A percentile compares a stretch with the other conserved stretches of the same genome.
Conservation (phyloP, 2,888 invertebrate species). For the Zaprionus obscuricornis region DNA sequence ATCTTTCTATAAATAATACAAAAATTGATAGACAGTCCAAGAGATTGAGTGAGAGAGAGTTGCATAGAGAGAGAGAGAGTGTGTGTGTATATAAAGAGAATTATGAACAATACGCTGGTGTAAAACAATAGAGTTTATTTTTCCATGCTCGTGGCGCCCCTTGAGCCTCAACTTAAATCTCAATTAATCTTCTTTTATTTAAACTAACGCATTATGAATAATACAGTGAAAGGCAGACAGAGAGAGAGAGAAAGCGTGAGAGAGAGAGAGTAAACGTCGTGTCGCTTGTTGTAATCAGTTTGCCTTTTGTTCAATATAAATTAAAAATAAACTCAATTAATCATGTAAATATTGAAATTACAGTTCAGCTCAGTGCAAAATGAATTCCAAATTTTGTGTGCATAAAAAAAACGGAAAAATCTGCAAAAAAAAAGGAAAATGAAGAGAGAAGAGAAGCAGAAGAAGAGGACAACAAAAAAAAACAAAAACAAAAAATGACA, state of each 20-base stretch:
- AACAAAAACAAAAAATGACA: not conserved
- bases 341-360: conserved; percentile 68
- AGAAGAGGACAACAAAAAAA: not conserved
- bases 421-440: conserved; percentile 19
- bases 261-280: too few species aligned
- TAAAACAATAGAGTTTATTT: conserved; percentile 50
- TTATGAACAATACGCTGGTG: conserved; percentile 14
- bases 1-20: conserved; percentile 27
- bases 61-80: too few species aligned
- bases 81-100: conserved; percentile 7
- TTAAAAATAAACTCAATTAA: conserved; percentile 76
- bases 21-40: too few species aligned
- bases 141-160: conserved; percentile 7
- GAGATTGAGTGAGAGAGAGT: too few species aligned
- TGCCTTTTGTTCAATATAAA: conserved; percentile 63
- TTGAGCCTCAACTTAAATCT: conserved; percentile 45
- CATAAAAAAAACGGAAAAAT: conserved; percentile 31
- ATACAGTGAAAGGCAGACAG: too few species aligned
- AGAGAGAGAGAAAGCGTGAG: too few species aligned
- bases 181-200: conserved; percentile 70
- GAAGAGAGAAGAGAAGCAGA: too few species aligned
- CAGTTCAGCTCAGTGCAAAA: conserved; percentile 6
- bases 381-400: conserved; percentile 20
- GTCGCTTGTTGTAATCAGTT: conserved; percentile 58
- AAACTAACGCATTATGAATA: conserved; percentile 39